Conservation (phyloP, 2,113 vertebrate genomes). For the Uropsilus gracilis region DNA sequence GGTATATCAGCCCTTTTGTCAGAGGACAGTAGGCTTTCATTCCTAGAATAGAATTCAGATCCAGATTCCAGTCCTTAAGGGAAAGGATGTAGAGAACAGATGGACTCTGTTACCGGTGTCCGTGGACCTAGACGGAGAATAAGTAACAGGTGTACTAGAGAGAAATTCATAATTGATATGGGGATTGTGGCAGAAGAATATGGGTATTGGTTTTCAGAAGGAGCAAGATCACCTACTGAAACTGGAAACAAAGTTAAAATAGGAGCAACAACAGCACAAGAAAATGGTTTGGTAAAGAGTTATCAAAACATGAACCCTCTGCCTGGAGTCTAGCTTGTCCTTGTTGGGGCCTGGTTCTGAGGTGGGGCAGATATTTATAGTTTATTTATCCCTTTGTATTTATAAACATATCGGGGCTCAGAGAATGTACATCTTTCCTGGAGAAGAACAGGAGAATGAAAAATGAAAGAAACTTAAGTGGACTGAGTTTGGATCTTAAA, state of each 20-base stretch:
- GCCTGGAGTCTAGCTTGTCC: not conserved
- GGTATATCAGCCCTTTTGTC: not conserved
- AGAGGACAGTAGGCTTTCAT: not conserved
- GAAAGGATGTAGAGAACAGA: not conserved
- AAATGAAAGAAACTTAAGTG: not conserved
- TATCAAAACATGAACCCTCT: not conserved
- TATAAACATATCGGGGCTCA: not conserved
- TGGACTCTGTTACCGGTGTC: not conserved
- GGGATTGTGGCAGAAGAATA: not conserved
- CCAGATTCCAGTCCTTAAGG: not conserved
- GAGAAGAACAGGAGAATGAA: not conserved
- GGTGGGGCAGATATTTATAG: not conserved
- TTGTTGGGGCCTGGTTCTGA: not conserved
- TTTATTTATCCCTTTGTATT: not conserved
- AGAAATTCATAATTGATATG: not conserved
- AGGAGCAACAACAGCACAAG: not conserved
- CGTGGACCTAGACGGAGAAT: not conserved
- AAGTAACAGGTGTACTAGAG: not conserved
- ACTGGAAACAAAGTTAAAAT: not conserved
- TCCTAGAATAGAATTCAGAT: not conserved
- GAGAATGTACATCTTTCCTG: not conserved
- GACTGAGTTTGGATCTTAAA: not conserved
- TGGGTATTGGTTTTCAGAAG: not conserved
- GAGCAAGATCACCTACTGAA: not conserved
- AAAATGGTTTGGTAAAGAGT: not conserved